Evolutionary conservation across 2,888 invertebrate species (phyloP).

Genomic region (Halictus quadricinctus): DNA sequence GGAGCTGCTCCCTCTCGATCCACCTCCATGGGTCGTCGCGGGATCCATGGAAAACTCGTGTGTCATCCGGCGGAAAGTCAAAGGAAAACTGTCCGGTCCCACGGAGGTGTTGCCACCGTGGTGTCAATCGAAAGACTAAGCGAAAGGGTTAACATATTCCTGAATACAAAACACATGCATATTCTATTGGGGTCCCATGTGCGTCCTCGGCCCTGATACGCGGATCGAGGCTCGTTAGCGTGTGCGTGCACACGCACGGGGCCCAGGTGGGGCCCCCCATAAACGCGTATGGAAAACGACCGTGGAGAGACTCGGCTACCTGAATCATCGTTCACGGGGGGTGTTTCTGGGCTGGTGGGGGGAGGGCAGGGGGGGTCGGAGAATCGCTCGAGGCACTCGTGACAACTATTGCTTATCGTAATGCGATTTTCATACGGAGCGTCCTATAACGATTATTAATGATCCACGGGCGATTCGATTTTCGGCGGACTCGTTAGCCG

Average conservation of each 20-base stretch:
- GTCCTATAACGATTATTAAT: constrained; percentile 74
- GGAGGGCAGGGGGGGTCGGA: constrained; percentile 18
- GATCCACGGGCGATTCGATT: constrained; percentile 54
- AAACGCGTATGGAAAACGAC: constrained; percentile 71
- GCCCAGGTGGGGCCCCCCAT: constrained; percentile 79
- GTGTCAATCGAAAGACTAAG: constrained; percentile 81
- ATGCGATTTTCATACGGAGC: constrained; percentile 79
- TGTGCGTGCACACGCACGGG: constrained; percentile 59
- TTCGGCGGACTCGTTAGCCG: constrained; percentile 39
- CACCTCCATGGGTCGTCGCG: not conserved
- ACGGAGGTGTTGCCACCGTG: constrained; percentile 79
- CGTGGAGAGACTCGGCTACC: constrained; percentile 66
- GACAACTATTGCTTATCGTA: constrained; percentile 77
- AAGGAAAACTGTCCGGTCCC: constrained; percentile 3
- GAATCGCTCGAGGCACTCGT: constrained; percentile 46
- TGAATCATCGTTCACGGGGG: constrained; percentile 63
- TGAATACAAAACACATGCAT: constrained; percentile 80
- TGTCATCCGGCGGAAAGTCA: not conserved
- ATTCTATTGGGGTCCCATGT: constrained; percentile 74
- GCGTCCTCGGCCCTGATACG: constrained; percentile 67
- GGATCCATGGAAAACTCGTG: not conserved
- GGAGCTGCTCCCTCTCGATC: not conserved
- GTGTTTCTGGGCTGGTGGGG: constrained; percentile 14
- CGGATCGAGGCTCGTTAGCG: constrained; percentile 15
- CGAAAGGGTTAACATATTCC: constrained; percentile 81